These are phyloP conservation scores for Noctua pronuba DNA, from an alignment of 2,888 invertebrate genomes.

Conservation along the genomic window DNA sequence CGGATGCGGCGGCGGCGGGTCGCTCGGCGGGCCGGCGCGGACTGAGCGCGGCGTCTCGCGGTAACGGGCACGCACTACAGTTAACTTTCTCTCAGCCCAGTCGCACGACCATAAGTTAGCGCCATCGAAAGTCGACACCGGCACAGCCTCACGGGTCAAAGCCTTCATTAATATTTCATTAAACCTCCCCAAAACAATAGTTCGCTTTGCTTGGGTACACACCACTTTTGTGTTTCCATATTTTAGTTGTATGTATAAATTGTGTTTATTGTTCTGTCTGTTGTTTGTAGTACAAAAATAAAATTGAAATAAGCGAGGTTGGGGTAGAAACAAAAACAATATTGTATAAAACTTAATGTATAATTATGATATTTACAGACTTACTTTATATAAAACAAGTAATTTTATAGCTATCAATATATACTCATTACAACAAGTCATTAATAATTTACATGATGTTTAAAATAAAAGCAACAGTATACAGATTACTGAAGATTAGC, in stretches of 20 bases:
- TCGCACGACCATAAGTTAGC: constrained; percentile 82
- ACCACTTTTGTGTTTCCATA: constrained; percentile 17
- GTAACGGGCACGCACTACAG: constrained; percentile 89
- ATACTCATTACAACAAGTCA: constrained; percentile 90
- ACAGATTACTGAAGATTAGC: constrained; percentile 85
- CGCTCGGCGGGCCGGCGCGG: constrained; percentile 67
- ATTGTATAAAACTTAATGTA: constrained; percentile 90
- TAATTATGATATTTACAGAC: constrained; percentile 90
- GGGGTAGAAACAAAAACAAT: constrained; percentile 86
- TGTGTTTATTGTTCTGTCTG: constrained; percentile 5
- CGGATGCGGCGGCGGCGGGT: constrained; percentile 62
- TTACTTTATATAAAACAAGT: constrained; percentile 90
- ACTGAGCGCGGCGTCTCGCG: constrained; percentile 73
- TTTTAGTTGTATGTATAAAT: neutral
- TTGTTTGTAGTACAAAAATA: neutral
- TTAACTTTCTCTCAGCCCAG: constrained; percentile 89
- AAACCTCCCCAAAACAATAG: constrained; percentile 57
- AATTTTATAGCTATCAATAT: constrained; percentile 90
- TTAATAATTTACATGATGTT: constrained; percentile 89
- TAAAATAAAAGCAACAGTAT: constrained; percentile 89
- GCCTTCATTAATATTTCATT: constrained; percentile 80
- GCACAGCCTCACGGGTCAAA: constrained; percentile 85
- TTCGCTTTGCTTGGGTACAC: constrained; percentile 39
- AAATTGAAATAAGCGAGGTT: constrained; percentile 28
- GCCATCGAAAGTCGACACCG: constrained; percentile 87